Percentiles rank a stretch among this genome's conserved stretches.
Conservation (phyloP, 1,140 invertebrate species). For the Ruditapes philippinarum region DNA sequence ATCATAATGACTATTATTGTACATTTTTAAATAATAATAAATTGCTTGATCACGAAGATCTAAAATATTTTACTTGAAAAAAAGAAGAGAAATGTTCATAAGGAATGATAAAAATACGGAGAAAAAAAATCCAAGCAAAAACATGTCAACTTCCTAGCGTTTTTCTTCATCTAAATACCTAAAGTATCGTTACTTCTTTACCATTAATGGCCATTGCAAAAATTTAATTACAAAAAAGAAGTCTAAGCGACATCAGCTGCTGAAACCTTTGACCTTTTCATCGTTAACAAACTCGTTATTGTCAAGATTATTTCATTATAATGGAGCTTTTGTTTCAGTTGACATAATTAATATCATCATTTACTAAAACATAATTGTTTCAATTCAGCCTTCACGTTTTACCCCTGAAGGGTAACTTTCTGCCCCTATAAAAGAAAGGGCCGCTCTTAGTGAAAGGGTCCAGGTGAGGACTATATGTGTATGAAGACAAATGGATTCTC, state of each 20-base stretch:
- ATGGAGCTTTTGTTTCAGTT: slow-evolving; percentile 11
- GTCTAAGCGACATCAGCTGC: not conserved
- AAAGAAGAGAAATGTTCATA: too few relatives aligned
- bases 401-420: not conserved
- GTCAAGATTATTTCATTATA: slow-evolving; percentile 7
- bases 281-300: slow-evolving; percentile 3
- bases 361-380: not conserved
- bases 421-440: not conserved
- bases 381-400: not conserved
- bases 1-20: too few relatives aligned
- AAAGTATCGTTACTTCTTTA: not conserved
- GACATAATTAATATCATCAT: slow-evolving; percentile 5
- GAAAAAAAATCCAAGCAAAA: too few relatives aligned
- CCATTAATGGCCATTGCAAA: slow-evolving; percentile 28
- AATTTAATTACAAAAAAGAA: slow-evolving; percentile 41
- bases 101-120: too few relatives aligned
- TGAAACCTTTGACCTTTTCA: not conserved
- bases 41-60: too few relatives aligned
- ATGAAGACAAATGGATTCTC: not conserved
- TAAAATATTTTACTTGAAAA: too few relatives aligned
- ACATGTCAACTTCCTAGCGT: too few relatives aligned
- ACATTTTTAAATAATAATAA: too few relatives aligned
- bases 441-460: not conserved
- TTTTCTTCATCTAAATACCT: slow-evolving; percentile 17
- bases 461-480: not conserved